Evolutionary conservation across 2,797 vertebrate genomes (phyloP).

Genomic region (Dendrocincla tyrannina): DNA sequence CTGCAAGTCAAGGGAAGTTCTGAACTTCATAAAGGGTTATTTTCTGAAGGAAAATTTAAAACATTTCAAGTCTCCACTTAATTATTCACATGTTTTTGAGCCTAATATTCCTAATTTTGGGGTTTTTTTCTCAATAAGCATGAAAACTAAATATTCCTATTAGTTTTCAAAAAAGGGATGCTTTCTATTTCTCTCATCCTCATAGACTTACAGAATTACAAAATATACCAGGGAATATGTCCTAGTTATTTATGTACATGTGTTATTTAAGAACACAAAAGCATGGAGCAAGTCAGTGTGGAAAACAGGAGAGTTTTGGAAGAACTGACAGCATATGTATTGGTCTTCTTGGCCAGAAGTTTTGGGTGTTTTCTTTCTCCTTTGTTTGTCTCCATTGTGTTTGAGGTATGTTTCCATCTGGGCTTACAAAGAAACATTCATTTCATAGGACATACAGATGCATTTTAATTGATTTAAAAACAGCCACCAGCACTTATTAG

Average conservation of each 20-base stretch:
- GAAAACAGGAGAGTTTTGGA: not conserved
- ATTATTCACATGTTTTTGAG: not conserved
- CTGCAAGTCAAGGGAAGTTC: not conserved
- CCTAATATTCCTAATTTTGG: not conserved
- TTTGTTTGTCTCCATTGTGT: not conserved
- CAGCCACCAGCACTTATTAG: not conserved
- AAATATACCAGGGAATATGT: not conserved
- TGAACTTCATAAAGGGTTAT: not conserved
- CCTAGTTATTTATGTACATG: not conserved
- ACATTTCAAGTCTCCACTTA: not conserved
- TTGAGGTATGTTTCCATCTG: not conserved
- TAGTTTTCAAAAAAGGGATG: accelerated
- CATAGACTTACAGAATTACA: not conserved
- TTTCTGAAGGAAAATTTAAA: not conserved
- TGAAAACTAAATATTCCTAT: not conserved
- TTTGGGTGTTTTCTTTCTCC: not conserved
- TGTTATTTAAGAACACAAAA: not conserved
- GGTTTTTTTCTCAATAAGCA: not conserved
- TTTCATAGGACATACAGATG: not conserved
- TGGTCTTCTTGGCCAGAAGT: not conserved
- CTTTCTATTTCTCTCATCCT: not conserved
- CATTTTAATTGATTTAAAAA: not conserved
- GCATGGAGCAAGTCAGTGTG: not conserved
- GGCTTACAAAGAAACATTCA: not conserved
- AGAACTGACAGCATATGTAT: not conserved